These are phyloP conservation scores for Antheraea assamensis DNA, from an alignment of 2,888 invertebrate genomes.

Conservation along the genomic window DNA sequence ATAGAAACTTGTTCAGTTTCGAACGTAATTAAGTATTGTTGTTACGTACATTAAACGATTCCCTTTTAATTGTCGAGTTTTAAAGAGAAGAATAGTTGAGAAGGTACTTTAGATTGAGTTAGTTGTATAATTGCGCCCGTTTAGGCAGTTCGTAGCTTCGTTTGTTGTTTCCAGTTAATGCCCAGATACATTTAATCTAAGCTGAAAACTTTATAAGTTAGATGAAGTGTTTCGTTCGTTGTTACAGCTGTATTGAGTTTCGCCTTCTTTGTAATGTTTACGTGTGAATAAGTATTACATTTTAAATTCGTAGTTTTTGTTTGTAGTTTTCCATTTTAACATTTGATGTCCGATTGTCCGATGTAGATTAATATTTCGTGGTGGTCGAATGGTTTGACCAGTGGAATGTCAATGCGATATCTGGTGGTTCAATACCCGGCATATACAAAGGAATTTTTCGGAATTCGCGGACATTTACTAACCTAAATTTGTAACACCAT, in stretches of 20 bases:
- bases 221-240: neutral
- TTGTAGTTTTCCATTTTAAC: no score
- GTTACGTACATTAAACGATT: constrained; percentile 64
- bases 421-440: no score
- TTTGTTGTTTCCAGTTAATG: constrained; percentile 29
- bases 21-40: constrained; percentile 68
- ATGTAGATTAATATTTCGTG: no score
- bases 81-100: constrained; percentile 43
- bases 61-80: constrained; percentile 64
- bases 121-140: constrained; percentile 53
- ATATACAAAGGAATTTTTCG: no score
- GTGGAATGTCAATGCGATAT: no score
- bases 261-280: neutral
- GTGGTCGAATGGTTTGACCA: no score
- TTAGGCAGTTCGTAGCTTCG: constrained; percentile 32
- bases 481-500: no score
- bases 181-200: constrained; percentile 52
- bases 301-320: neutral
- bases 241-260: constrained; percentile 2
- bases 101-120: constrained; percentile 42
- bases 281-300: neutral
- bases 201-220: constrained; percentile 28
- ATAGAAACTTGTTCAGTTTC: constrained; percentile 51
- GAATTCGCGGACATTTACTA: no score
- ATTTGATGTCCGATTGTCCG: no score